Evolutionary conservation across 2,797 vertebrate genomes (phyloP).

Genomic region (Sarcoramphus papa): DNA sequence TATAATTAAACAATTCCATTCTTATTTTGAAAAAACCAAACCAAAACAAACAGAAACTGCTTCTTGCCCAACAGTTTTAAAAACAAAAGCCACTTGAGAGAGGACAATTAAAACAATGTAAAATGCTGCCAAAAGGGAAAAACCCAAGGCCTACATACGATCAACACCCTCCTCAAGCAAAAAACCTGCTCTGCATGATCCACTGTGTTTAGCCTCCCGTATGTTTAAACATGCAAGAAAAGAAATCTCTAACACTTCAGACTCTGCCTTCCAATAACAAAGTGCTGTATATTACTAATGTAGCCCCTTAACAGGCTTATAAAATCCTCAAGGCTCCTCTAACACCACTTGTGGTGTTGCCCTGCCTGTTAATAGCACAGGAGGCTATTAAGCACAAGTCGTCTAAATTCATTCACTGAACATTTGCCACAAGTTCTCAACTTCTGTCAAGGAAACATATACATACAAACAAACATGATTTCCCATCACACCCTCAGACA

Average conservation of each 20-base stretch:
- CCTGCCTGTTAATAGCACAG: not conserved
- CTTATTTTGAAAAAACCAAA: not conserved
- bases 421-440: not conserved
- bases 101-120: slow-evolving; percentile 1
- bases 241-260: not conserved
- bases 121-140: slow-evolving; percentile 41
- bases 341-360: not conserved
- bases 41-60: slow-evolving; percentile 33
- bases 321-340: not conserved
- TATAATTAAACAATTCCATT: slow-evolving; percentile 29
- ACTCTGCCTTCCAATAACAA: not conserved
- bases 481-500: not conserved
- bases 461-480: not conserved
- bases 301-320: not conserved
- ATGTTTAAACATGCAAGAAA: not conserved
- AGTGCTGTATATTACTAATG: not conserved
- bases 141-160: not conserved
- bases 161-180: not conserved
- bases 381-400: not conserved
- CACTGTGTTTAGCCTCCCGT: not conserved
- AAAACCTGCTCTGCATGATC: not conserved
- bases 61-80: slow-evolving; percentile 24
- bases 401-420: not conserved
- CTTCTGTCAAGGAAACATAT: not conserved
- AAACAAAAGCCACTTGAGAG: slow-evolving; percentile 44